Base-by-base conservation (phyloP, 2,797 vertebrate species). In the Adrianichthys oophorus region DNA sequence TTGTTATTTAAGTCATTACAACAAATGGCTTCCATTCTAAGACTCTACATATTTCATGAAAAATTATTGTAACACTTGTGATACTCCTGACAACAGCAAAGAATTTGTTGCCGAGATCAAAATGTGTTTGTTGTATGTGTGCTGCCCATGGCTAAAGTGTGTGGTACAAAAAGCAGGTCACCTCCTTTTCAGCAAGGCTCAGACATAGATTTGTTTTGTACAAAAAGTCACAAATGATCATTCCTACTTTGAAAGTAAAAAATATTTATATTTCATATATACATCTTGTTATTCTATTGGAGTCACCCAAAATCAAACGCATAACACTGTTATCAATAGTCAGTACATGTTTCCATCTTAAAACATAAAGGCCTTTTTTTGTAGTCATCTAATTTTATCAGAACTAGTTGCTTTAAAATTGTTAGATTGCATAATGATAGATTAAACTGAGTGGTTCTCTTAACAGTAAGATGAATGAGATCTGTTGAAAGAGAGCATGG, bases 391-490 rank as follows among this genome's bases (percentile, higher is more conserved):
- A 12, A 37, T 13, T 37, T 37, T 37, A 37, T 37, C 13, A 29
- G 26, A 29, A 37, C 10, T 12, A 12, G 32, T 37, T 37, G 32
- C 10, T 37, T 37, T 12, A 12, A 37, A 37, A 37, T 37, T 12
- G 10, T 37, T 12, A 12, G 10, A 37, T 12, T 37, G 32, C 4
- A 12, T 37, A 37, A 37, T 37, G 32, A 13, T 12, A 37, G 10
- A 37, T 37, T 37, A 13, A 37, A 37, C 32, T 37, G 32, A 37
- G 32, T 37, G 32, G 32, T 3, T 37, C 32, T 37, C 32, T 37
- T 10, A 68, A 26, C 19, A 61, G 56, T 67, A 60, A 77, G 48
- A 47, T 66, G 59, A 70, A 42, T 26, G 15, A 15, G 7, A 67
- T 68, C 58, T 59, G 59, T 48, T 65, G 62, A 42, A 2, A 42